A percentile compares a stretch with the other conserved stretches of the same genome.
phyloP scores from a whole-genome alignment of 2,113 vertebrate genomes.

The Poeciliopsis prolifica region DNA sequence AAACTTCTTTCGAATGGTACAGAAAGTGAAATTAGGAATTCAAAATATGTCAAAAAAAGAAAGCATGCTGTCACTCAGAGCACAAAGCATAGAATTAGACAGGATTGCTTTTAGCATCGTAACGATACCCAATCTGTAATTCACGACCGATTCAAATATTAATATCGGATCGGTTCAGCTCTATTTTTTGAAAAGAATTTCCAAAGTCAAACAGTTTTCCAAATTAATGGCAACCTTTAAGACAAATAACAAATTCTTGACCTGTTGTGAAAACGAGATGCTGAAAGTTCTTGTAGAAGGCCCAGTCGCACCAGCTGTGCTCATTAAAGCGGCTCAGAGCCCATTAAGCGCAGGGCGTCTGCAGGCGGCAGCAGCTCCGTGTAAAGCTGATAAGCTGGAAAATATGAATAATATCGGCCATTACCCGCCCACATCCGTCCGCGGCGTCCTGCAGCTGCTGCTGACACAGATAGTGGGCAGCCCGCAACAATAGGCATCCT shows the following conservation, averaged over 20 bases:
- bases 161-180: too few relatives aligned
- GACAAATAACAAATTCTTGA: slow-evolving; percentile 25
- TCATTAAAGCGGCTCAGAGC: slow-evolving; percentile 44
- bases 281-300: slow-evolving; percentile 23
- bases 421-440: slow-evolving; percentile 48
- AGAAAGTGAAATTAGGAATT: too few relatives aligned
- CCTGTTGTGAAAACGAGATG: slow-evolving; percentile 39
- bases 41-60: too few relatives aligned
- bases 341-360: slow-evolving; percentile 33
- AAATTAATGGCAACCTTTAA: slow-evolving; percentile 51
- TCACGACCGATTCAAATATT: too few relatives aligned
- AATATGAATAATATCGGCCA: slow-evolving; percentile 49
- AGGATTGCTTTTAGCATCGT: too few relatives aligned
- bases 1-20: too few relatives aligned
- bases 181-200: not conserved
- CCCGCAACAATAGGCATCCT: slow-evolving; percentile 22
- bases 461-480: slow-evolving; percentile 52
- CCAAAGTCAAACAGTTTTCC: slow-evolving; percentile 4
- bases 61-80: too few relatives aligned
- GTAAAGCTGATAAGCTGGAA: slow-evolving; percentile 39
- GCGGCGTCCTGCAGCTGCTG: slow-evolving; percentile 42
- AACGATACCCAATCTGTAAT: too few relatives aligned
- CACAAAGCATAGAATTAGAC: too few relatives aligned
- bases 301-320: slow-evolving; percentile 41
- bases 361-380: slow-evolving; percentile 26